A percentile compares a stretch with the other conserved stretches of the same genome.
Conservation (phyloP, 2,888 invertebrate genomes). For the Diaphora mendica region DNA sequence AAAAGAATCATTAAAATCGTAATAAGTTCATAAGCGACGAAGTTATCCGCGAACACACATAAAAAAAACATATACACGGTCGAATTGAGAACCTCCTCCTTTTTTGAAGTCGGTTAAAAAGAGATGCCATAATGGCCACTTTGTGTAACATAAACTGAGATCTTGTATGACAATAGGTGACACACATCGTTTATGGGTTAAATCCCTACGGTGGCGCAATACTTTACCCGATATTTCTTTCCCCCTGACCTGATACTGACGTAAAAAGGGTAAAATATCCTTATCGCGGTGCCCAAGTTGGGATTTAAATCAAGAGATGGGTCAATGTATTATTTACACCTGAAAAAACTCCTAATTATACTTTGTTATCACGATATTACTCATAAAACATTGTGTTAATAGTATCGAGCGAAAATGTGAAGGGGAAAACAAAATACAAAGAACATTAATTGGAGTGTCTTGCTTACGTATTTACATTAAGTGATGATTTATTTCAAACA, state of each 20-base stretch:
- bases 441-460: neutral
- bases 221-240: conserved; percentile 15
- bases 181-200: conserved; percentile 6
- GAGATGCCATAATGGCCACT: neutral
- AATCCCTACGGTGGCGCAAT: neutral
- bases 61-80: no score
- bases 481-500: no score
- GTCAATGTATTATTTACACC: conserved; percentile 17
- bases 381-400: neutral
- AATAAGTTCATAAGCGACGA: no score
- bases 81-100: no score
- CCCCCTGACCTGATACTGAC: conserved; percentile 30
- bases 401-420: neutral
- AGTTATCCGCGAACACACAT: no score
- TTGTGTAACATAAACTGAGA: neutral
- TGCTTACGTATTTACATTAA: no score
- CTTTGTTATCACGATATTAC: neutral
- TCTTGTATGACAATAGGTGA: neutral
- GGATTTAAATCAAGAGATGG: conserved; percentile 40
- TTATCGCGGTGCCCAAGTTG: conserved; percentile 36
- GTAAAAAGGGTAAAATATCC: conserved; percentile 40
- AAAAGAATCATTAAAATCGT: no score
- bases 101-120: no score
- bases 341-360: neutral
- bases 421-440: no score